Conservation (phyloP, 2,888 invertebrate genomes). For the Eilema griseolum region DNA sequence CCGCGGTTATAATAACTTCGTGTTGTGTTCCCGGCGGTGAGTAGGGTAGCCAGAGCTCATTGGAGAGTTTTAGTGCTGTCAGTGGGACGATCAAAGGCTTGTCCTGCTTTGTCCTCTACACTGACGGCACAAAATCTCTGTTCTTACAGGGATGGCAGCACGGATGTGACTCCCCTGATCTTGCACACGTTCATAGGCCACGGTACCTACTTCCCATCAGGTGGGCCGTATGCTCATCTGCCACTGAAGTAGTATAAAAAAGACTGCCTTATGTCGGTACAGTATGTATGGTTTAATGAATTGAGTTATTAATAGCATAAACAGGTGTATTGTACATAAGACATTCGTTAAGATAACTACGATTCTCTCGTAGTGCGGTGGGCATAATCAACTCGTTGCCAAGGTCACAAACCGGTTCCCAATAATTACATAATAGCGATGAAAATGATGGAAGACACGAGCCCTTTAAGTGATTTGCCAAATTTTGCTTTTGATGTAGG, state of each 20-base stretch:
- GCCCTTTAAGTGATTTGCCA: constrained; percentile 28
- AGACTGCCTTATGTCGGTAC: not conserved
- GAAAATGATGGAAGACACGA: constrained; percentile 32
- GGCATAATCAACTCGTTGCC: constrained; percentile 35
- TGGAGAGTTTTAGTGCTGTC: too few species aligned
- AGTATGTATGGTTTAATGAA: not conserved
- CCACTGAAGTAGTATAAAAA: not conserved
- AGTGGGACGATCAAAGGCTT: too few species aligned
- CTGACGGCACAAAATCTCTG: too few species aligned
- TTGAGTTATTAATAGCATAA: not conserved
- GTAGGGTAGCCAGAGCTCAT: too few species aligned
- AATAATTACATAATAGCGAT: constrained; percentile 35
- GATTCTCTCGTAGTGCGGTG: constrained; percentile 29
- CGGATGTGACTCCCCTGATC: too few species aligned
- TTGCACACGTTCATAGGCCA: too few species aligned
- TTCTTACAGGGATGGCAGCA: too few species aligned
- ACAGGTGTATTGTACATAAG: constrained; percentile 16
- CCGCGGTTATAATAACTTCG: too few species aligned
- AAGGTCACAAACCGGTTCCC: constrained; percentile 42
- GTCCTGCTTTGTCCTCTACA: too few species aligned
- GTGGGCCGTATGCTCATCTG: too few species aligned
- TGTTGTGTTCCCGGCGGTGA: too few species aligned
- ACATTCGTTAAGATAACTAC: constrained; percentile 27
- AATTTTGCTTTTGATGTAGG: constrained; percentile 10
- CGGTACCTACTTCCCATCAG: too few species aligned